phyloP scores from a whole-genome alignment of 2,113 vertebrate genomes.

The Willisornis vidua region DNA sequence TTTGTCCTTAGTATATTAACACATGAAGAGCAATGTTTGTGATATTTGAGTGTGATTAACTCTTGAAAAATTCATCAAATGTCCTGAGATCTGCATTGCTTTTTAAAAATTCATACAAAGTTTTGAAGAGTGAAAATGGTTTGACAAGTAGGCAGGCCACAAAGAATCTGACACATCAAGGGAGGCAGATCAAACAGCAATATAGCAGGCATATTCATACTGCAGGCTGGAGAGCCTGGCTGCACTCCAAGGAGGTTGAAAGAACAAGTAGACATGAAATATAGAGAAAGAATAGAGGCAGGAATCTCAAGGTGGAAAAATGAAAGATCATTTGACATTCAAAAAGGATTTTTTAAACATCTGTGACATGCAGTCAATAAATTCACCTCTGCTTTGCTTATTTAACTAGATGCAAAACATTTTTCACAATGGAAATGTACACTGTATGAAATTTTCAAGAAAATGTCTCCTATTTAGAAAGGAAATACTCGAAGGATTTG shows the following conservation, averaged over 20 bases:
- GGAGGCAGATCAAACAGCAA: constrained; percentile 77
- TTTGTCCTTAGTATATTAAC: constrained; percentile 63
- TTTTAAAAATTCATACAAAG: constrained; percentile 75
- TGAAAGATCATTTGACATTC: constrained; percentile 76
- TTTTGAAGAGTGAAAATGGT: constrained; percentile 77
- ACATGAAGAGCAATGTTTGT: constrained; percentile 52
- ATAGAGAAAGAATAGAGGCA: constrained; percentile 71
- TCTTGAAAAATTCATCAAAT: constrained; percentile 73
- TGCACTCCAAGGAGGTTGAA: constrained; percentile 72
- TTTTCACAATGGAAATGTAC: neutral
- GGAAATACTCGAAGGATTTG: neutral
- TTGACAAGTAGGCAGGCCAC: constrained; percentile 77
- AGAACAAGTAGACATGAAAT: constrained; percentile 76
- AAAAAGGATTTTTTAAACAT: constrained; percentile 53
- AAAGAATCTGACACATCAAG: constrained; percentile 79
- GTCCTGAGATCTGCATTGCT: constrained; percentile 57
- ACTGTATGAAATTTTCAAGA: neutral
- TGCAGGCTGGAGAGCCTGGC: constrained; percentile 64
- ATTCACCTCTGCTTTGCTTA: constrained; percentile 47
- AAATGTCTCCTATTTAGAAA: neutral
- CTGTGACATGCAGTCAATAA: constrained; percentile 70
- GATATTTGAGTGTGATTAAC: constrained; percentile 63
- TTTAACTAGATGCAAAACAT: constrained; percentile 44
- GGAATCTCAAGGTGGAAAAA: constrained; percentile 71
- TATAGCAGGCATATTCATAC: constrained; percentile 66